Conservation (phyloP, 2,113 vertebrate species). For the Trematocara zebra region DNA sequence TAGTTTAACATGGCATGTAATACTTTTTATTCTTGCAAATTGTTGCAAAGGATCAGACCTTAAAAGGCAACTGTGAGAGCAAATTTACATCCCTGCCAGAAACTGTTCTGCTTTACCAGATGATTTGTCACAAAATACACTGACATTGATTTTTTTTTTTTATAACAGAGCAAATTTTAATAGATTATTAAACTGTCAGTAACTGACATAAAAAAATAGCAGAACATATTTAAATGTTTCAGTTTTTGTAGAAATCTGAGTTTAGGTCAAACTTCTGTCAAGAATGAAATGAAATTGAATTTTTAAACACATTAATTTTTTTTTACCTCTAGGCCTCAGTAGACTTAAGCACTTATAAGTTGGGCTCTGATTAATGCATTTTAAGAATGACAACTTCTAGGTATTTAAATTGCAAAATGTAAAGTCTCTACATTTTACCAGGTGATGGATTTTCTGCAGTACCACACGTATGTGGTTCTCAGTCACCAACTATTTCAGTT, state of each 20-base stretch:
- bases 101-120: not conserved
- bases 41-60: not conserved
- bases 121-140: not conserved
- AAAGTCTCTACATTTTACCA: not conserved
- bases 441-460: not conserved
- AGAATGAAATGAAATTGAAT: not conserved
- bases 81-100: not conserved
- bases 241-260: not conserved
- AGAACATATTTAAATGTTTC: not conserved
- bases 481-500: not conserved
- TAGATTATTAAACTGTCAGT: not conserved
- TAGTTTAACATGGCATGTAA: not conserved
- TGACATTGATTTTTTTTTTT: not conserved
- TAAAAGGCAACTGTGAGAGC: not conserved
- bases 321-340: slow-evolving; percentile 8
- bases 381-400: not conserved
- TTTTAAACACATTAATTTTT: slow-evolving; percentile 16
- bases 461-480: not conserved
- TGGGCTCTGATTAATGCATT: slow-evolving; percentile 8
- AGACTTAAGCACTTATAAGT: slow-evolving; percentile 6
- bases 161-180: not conserved
- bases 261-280: not conserved
- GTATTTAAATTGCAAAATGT: not conserved
- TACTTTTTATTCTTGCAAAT: not conserved
- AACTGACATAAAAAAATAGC: not conserved